These are phyloP conservation scores for Aricia artaxerxes DNA, from an alignment of 2,888 invertebrate genomes.

Conservation along the genomic window DNA sequence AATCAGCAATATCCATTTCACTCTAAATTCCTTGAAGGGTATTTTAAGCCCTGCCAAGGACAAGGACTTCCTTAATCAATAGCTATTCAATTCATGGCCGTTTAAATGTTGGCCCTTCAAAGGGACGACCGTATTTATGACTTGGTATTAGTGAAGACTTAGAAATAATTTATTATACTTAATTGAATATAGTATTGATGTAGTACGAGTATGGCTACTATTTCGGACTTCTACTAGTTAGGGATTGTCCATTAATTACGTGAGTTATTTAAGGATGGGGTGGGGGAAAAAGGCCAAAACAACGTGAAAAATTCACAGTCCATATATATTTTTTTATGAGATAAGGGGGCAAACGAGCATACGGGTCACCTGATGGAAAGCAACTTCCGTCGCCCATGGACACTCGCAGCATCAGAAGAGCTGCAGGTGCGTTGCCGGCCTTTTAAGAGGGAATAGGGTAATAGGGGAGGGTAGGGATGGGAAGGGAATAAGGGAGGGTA, in stretches of 20 bases:
- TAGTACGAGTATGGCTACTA: not conserved
- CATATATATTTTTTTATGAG: too few relatives aligned
- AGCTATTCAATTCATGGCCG: constrained; percentile 7
- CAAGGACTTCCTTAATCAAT: not conserved
- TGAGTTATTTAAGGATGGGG: not conserved
- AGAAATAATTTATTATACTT: not conserved
- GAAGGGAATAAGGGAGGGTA: too few relatives aligned
- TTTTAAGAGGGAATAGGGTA: too few relatives aligned
- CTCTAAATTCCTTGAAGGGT: not conserved
- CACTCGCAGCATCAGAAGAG: too few relatives aligned
- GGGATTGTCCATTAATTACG: not conserved
- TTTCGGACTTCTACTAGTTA: not conserved
- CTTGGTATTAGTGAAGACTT: not conserved
- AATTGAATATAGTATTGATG: too few relatives aligned
- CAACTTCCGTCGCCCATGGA: too few relatives aligned
- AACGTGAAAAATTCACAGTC: too few relatives aligned
- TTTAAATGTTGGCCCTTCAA: not conserved
- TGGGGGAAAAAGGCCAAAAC: too few relatives aligned
- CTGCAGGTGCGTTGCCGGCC: too few relatives aligned
- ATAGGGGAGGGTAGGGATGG: too few relatives aligned
- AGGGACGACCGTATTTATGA: not conserved
- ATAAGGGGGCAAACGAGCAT: too few relatives aligned
- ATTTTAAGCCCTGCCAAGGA: not conserved
- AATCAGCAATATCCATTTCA: not conserved
- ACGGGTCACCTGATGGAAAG: too few relatives aligned